These are phyloP conservation scores for Hydrotaea diabolus DNA, from an alignment of 2,888 invertebrate species.

Conservation along the genomic window DNA sequence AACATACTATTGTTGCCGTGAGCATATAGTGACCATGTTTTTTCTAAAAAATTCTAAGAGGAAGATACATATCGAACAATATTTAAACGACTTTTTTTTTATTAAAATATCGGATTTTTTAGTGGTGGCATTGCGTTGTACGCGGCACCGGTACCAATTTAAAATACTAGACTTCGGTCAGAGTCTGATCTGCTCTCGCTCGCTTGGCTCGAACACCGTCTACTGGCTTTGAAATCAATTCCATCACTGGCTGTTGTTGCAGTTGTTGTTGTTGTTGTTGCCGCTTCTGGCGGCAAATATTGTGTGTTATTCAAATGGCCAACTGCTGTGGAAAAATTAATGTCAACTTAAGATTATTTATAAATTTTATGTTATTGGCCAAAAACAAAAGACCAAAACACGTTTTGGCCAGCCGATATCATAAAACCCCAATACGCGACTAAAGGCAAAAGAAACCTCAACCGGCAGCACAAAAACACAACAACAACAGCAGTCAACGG, in stretches of 20 bases:
- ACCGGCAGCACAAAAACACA: neutral
- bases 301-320: conserved; percentile 71
- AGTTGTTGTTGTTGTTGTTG: conserved; percentile 18
- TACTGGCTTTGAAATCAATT: conserved; percentile 1
- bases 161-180: too few relatives aligned
- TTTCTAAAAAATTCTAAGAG: too few relatives aligned
- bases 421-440: neutral
- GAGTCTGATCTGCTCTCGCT: neutral
- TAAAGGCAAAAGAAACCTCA: neutral
- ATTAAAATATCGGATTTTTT: too few relatives aligned
- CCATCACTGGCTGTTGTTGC: neutral
- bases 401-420: conserved; percentile 53
- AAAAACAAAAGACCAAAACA: conserved; percentile 65
- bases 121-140: too few relatives aligned
- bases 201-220: neutral
- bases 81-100: too few relatives aligned
- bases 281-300: conserved; percentile 69
- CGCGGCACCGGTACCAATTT: too few relatives aligned
- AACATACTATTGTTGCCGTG: too few relatives aligned
- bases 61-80: too few relatives aligned
- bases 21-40: too few relatives aligned
- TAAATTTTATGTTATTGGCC: conserved; percentile 61
- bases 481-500: neutral
- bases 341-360: conserved; percentile 67
- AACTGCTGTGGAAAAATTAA: conserved; percentile 66